A percentile compares a stretch with the other conserved stretches of the same genome.
These are phyloP conservation scores for Lophura nycthemera DNA, from an alignment of 2,113 vertebrate genomes.

Conservation along the genomic window DNA sequence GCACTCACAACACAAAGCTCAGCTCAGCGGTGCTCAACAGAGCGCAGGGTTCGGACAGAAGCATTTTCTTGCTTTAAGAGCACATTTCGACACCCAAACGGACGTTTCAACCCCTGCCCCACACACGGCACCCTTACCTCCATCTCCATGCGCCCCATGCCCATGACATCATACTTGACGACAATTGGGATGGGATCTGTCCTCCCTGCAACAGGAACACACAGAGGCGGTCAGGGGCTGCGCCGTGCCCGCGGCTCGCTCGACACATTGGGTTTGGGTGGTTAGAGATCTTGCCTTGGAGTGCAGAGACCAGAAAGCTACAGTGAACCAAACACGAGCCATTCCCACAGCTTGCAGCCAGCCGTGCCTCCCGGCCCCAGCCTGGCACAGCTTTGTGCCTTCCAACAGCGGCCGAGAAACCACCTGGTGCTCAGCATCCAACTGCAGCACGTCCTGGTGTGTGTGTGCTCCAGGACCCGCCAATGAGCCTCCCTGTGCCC, in stretches of 20 bases:
- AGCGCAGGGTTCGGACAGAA: neutral
- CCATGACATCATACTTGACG: slow-evolving; percentile 99
- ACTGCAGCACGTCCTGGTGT: too few species aligned
- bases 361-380: slow-evolving; percentile 27
- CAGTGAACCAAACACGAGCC: slow-evolving; percentile 99
- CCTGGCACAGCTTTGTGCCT: neutral
- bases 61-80: neutral
- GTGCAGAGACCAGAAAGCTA: slow-evolving; percentile 99
- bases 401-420: neutral
- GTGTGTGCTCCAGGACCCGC: too few species aligned
- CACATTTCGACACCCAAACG: too few species aligned
- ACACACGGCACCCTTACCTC: slow-evolving; percentile 78
- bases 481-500: too few species aligned
- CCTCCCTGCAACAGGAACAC: slow-evolving; percentile 89
- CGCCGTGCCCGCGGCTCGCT: slow-evolving; percentile 76
- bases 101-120: too few species aligned
- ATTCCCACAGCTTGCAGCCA: slow-evolving; percentile 98
- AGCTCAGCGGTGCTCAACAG: neutral
- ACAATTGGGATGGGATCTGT: slow-evolving; percentile 98
- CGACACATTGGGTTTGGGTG: slow-evolving; percentile 93
- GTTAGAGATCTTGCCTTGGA: slow-evolving; percentile 99
- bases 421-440: too few species aligned
- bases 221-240: slow-evolving; percentile 68
- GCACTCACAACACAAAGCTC: neutral
- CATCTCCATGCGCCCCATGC: slow-evolving; percentile 99